Evolutionary conservation across 2,888 invertebrate genomes (phyloP).

Genomic region (Cotesia congregata): DNA sequence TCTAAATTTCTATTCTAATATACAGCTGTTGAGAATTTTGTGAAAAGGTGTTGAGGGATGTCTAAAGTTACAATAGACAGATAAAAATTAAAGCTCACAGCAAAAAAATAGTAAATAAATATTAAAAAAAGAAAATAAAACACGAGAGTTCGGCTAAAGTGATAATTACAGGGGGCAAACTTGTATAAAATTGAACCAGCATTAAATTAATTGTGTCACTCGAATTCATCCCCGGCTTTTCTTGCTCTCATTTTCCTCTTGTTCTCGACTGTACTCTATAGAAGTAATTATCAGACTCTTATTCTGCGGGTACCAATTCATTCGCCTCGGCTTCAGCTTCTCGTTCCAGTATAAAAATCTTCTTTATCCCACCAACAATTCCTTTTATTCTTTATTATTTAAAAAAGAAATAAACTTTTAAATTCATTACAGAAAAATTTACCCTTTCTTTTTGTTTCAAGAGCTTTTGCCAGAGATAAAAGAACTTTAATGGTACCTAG

Average conservation of each 20-base stretch:
- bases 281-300: slow-evolving; percentile 2
- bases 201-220: background rate
- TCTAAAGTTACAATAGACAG: background rate
- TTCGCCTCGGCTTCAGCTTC: background rate
- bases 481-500: background rate
- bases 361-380: background rate
- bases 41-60: background rate
- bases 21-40: background rate
- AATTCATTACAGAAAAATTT: background rate
- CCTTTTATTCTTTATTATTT: background rate
- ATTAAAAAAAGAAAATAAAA: background rate
- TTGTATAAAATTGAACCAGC: background rate
- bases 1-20: background rate
- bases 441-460: background rate
- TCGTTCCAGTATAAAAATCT: background rate
- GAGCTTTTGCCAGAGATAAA: background rate
- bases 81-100: background rate
- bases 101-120: background rate
- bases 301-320: background rate
- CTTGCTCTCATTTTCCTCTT: slow-evolving; percentile 6
- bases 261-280: background rate
- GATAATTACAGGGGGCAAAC: background rate
- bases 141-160: background rate
- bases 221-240: slow-evolving; percentile 2
- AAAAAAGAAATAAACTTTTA: background rate